Conservation (phyloP, 2,888 invertebrate species). For the Diplazon laetatorius region DNA sequence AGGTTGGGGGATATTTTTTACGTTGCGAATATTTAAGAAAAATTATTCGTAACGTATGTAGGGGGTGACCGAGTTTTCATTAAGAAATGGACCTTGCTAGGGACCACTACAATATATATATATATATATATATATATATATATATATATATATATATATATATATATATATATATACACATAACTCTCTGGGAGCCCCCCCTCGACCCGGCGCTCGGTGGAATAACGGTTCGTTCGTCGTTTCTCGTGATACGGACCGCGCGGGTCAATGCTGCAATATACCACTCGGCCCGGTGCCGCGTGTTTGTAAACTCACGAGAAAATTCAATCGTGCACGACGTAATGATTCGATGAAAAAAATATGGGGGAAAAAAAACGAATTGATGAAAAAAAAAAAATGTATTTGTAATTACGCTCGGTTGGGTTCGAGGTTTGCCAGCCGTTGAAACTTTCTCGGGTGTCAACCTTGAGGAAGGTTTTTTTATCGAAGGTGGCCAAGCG, state of each 20-base stretch:
- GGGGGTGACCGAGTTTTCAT: too few species aligned
- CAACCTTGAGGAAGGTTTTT: conserved; percentile 48
- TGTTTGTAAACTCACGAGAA: conserved; percentile 21
- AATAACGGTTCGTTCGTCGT: conserved; percentile 56
- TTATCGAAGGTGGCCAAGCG: conserved; percentile 24
- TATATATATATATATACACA: conserved; percentile 11
- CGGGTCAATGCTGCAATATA: conserved; percentile 57
- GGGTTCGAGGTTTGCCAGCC: conserved; percentile 30
- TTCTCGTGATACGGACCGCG: conserved; percentile 47
- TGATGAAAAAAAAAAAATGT: conserved; percentile 18
- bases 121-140: neutral
- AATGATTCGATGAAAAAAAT: too few species aligned
- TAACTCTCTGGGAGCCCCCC: neutral
- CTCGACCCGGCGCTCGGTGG: conserved; percentile 32
- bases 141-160: neutral
- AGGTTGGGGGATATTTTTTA: too few species aligned
- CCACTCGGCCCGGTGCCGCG: neutral
- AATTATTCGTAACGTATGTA: too few species aligned
- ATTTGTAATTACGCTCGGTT: conserved; percentile 35
- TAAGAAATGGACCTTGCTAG: too few species aligned
- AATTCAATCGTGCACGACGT: conserved; percentile 27
- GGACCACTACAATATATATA: too few species aligned
- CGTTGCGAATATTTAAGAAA: too few species aligned
- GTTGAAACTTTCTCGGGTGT: conserved; percentile 48
- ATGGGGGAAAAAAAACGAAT: neutral